Conservation (phyloP, 2,888 invertebrate species). For the Imbricaverruca yamaguchii region DNA sequence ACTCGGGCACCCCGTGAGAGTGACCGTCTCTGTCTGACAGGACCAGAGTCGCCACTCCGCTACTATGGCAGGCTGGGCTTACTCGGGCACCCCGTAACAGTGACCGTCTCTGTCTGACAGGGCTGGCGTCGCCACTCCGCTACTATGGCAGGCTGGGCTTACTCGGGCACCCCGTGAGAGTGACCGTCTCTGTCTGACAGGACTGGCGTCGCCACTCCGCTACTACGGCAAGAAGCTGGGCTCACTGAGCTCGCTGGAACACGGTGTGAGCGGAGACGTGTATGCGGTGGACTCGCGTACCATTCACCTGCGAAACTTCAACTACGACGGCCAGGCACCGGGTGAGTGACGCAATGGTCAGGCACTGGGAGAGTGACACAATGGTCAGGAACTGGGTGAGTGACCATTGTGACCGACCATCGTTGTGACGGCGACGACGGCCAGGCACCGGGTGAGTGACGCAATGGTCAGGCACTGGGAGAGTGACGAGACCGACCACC, state of each 20-base stretch:
- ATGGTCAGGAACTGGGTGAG: too few species aligned
- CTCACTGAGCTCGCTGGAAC: constrained; percentile 66
- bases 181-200: not conserved
- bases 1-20: constrained; percentile 45
- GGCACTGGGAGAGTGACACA: too few species aligned
- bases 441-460: too few species aligned
- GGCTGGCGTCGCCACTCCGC: not conserved
- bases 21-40: not conserved
- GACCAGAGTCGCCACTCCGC: not conserved
- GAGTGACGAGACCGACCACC: too few species aligned
- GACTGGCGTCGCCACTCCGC: not conserved
- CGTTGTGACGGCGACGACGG: too few species aligned
- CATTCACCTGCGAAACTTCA: constrained; percentile 75
- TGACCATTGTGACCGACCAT: too few species aligned
- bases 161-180: constrained; percentile 45
- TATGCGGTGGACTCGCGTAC: constrained; percentile 83
- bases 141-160: constrained; percentile 51
- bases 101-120: not conserved
- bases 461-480: too few species aligned
- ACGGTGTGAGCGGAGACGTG: constrained; percentile 75
- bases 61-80: constrained; percentile 51
- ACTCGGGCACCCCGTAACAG: constrained; percentile 45
- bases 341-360: constrained; percentile 24
- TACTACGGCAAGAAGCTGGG: constrained; percentile 48
- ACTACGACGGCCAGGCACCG: constrained; percentile 47